A percentile compares a stretch with the other conserved stretches of the same genome.
phyloP scores from a whole-genome alignment of 2,888 invertebrate species.

The Ernsta delagoae region DNA sequence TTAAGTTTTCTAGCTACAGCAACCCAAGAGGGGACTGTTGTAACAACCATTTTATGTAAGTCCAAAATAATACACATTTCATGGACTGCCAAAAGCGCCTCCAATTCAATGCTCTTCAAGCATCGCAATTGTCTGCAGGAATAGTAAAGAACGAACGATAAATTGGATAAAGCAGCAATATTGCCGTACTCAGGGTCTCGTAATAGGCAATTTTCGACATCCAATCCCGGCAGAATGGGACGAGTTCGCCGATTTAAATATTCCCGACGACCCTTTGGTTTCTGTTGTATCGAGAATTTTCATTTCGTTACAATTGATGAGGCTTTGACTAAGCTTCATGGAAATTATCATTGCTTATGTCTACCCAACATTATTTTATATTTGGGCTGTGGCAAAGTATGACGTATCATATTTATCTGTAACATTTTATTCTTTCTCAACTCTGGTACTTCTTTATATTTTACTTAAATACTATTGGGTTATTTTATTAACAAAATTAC shows the following conservation, averaged over 20 bases:
- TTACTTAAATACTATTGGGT: too few species aligned
- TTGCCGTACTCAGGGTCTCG: conserved; percentile 66
- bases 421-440: too few species aligned
- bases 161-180: conserved; percentile 81
- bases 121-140: conserved; percentile 64
- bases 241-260: conserved; percentile 70
- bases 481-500: background rate
- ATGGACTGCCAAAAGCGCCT: conserved; percentile 34
- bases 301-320: conserved; percentile 27
- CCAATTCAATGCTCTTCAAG: conserved; percentile 45
- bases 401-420: too few species aligned
- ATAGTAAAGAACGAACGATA: conserved; percentile 72
- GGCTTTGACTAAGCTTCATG: background rate
- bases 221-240: conserved; percentile 68
- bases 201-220: conserved; percentile 82
- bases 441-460: too few species aligned
- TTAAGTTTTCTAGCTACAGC: too few species aligned
- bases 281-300: conserved; percentile 41
- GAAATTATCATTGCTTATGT: background rate
- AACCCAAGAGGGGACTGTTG: too few species aligned
- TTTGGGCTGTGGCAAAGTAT: too few species aligned
- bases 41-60: background rate
- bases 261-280: conserved; percentile 53
- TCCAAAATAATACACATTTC: background rate
- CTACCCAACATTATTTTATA: too few species aligned